Percentiles rank a stretch among this genome's conserved stretches.
Conservation (phyloP, 1,140 invertebrate species). For the Meloidogyne chitwoodi region DNA sequence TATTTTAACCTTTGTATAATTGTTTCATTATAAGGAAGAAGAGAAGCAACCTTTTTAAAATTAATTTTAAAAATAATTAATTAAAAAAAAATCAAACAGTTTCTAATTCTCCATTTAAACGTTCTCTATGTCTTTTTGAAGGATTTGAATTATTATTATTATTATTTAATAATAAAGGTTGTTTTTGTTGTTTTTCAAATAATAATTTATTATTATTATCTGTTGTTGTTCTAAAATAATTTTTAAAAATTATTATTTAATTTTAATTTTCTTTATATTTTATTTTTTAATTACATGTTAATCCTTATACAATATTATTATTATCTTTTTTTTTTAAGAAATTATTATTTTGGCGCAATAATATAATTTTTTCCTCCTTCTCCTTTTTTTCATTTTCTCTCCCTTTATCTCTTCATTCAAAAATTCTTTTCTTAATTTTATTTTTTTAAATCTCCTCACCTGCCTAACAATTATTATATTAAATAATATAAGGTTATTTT, state of each 20-base stretch:
- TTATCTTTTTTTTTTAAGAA: not conserved
- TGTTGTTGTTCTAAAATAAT: too few species aligned
- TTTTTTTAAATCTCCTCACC: not conserved
- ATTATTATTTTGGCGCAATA: not conserved
- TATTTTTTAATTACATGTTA: not conserved
- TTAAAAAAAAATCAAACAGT: conserved; percentile 62
- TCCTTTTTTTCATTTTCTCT: too few species aligned
- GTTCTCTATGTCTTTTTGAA: conserved; percentile 90
- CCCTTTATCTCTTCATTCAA: too few species aligned
- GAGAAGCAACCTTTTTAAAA: not conserved
- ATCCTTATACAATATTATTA: too few species aligned
- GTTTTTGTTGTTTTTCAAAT: not conserved
- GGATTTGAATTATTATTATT: conserved; percentile 73
- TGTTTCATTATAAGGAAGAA: not conserved
- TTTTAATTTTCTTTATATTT: not conserved
- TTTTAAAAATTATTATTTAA: too few species aligned
- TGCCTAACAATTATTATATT: not conserved
- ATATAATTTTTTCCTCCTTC: too few species aligned
- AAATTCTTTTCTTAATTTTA: not conserved
- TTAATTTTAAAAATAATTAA: not conserved
- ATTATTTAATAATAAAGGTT: not conserved
- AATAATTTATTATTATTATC: not conserved
- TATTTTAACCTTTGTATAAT: not conserved
- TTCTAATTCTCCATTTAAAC: conserved; percentile 94
- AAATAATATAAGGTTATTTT: not conserved